Evolutionary conservation across 2,888 invertebrate genomes (phyloP), one percentile per base, ranked within the genome.

Genomic region (Diabrotica balteata): DNA sequence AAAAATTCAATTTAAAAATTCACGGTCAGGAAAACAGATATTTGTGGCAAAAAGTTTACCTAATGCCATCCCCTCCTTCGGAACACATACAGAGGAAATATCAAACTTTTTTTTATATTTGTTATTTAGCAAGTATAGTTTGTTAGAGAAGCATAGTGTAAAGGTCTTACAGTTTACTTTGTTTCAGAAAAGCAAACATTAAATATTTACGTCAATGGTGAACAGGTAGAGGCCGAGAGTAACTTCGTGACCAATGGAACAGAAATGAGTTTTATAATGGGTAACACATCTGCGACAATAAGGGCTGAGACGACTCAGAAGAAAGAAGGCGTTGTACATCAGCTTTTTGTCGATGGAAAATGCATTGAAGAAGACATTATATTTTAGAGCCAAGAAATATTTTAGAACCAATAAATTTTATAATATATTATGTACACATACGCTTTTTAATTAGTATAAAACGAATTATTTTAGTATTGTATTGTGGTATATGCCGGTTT

Each of bases 181-280:
- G 11, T 85, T 86, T 67, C 81, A 92, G 93, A 93, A 81, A 93
- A 92, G 82, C 91, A 91, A 74, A 89, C 90, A 0, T 84, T 93
- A 73, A 89, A 91, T 78, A 87, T 94, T 42, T 93, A 92, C 90
- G 88, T 92, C 0, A 93, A 94, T 82, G 93, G 93, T 11, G 82
- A 87, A 71, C 86, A 87, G 79, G 83, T 90, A 8, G 90, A 91
- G 72, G 88, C 89, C 0, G 88, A 94, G 91, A 91, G 90, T 60
- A 91, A 91, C 78, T 96, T 96, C 80, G 90, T 92, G 8, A 93
- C 94, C 73, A 90, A 90, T 61, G 96, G 96, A 22, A 94, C 94
- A 0, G 93, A 94, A 83, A 95, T 94, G 60, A 88, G 89, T 73
- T 96, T 96, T 81, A 83, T 86, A 58, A 81, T 93, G 8, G 88